Conservation (phyloP, 2,113 vertebrate genomes). For the Neolamprologus fasciatus region DNA sequence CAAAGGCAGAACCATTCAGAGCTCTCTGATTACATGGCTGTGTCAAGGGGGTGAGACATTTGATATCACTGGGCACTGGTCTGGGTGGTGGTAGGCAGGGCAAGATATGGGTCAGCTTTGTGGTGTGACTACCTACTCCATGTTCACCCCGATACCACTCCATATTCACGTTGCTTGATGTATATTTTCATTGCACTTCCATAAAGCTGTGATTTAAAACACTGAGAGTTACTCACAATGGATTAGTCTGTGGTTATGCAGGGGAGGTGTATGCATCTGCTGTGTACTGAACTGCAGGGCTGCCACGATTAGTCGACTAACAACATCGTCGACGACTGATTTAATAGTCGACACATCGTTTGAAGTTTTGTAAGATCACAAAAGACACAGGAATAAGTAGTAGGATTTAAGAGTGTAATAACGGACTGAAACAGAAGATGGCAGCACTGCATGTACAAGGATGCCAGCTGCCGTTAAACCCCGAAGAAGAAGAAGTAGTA, state of each 20-base stretch:
- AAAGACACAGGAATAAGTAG: rapidly evolving
- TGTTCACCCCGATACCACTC: neutral
- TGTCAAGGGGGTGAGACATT: neutral
- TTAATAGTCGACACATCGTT: too few species aligned
- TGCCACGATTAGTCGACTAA: too few species aligned
- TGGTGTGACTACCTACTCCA: neutral
- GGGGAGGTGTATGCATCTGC: neutral
- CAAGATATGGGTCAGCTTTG: neutral
- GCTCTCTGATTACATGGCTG: slow-evolving; percentile 20
- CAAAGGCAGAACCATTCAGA: neutral
- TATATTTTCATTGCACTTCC: neutral
- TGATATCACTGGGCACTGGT: neutral
- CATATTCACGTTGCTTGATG: neutral
- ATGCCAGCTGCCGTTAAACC: too few species aligned
- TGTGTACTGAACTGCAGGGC: neutral
- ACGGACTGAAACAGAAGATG: too few species aligned
- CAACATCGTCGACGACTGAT: too few species aligned
- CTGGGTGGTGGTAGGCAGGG: neutral
- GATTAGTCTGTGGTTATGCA: neutral
- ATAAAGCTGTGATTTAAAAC: neutral
- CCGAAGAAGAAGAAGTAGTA: too few species aligned
- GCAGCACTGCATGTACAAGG: too few species aligned
- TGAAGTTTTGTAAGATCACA: rapidly evolving
- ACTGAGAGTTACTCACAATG: neutral
- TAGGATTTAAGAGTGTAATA: too few species aligned